Base-by-base conservation (phyloP, 2,888 invertebrate genomes). In the Dorcus hopei region DNA sequence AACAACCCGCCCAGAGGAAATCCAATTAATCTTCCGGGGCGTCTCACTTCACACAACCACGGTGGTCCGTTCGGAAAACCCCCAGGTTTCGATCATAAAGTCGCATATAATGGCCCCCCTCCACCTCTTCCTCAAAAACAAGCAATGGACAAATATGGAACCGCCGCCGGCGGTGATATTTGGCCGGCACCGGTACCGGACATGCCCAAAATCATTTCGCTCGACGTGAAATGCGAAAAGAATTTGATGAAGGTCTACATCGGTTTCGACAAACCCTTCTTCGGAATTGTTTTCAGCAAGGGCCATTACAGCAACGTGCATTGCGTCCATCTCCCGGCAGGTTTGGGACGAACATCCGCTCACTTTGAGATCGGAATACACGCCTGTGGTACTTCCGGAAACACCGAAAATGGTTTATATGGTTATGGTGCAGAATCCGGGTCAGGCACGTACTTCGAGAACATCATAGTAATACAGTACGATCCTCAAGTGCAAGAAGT, bases 211-310 rank as follows among this genome's bases (percentile, higher is more conserved):
- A 95, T 95, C 61, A 87, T 93, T 8, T 93, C 93, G 0, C 80
- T 95, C 9, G 95, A 96, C 70, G 95, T 95, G 0, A 95, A 95
- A 76, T 96, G 95, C 77, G 95, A 95, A 78, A 95, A 95, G 76
- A 94, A 90, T 72, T 84, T 91, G 56, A 96, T 96, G 95, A 90
- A 95, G 76, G 94, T 96, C 0, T 93, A 91, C 71, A 83, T 95
- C n/a, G 92, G 93, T 64, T 95, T 95, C 72, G 95, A 95, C 72
- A 93, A 94, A 72, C 95, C 95, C 0, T 95, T 95, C 82, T 93
- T 91, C 70, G 95, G 95, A n/a, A 94, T 95, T 50, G 92, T 95
- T 41, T 95, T 95, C 82, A 94, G 93, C 62, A 95, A 95, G 77
- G 95, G 95, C 1, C 93, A 95, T 77, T 95, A 95, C 78, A 93